These are phyloP conservation scores for Drosophila prosaltans DNA, from an alignment of 1,140 invertebrate species.

Conservation along the genomic window DNA sequence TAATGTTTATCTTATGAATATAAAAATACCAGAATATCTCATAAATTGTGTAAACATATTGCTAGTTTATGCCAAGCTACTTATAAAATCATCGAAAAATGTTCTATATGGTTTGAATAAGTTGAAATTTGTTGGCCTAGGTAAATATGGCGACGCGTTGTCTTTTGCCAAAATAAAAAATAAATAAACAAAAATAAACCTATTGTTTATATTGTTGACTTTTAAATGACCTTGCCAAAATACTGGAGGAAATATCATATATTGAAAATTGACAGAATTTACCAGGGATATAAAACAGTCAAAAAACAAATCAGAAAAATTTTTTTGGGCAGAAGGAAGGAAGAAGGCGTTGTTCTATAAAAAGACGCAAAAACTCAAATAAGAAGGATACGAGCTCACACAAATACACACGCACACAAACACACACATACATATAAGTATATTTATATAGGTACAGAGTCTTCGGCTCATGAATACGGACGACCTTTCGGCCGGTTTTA, in stretches of 20 bases:
- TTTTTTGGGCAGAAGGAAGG: background rate
- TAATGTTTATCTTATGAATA: background rate
- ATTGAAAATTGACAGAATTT: conserved; percentile 6
- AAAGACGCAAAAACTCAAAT: conserved; percentile 52
- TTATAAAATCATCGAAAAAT: background rate
- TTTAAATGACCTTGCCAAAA: conserved; percentile 65
- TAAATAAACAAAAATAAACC: conserved; percentile 14
- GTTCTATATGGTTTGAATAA: conserved; percentile 4
- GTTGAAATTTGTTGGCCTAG: conserved; percentile 16
- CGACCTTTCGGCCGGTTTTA: conserved; percentile 65
- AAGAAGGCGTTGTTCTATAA: conserved; percentile 47
- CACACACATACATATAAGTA: conserved; percentile 7
- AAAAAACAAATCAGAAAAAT: conserved; percentile 50
- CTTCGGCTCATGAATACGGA: conserved; percentile 39
- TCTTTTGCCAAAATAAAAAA: conserved; percentile 23
- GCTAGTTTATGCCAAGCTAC: background rate
- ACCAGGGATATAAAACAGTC: conserved; percentile 27
- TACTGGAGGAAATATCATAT: conserved; percentile 8
- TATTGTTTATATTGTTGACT: conserved; percentile 69
- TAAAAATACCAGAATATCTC: conserved; percentile 3
- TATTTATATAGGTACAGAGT: conserved; percentile 17
- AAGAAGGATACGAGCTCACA: conserved; percentile 53
- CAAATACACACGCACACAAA: conserved; percentile 22
- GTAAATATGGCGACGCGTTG: conserved; percentile 6
- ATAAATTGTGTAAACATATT: background rate